These are phyloP conservation scores for Tychaedon coryphoeus DNA, from an alignment of 2,113 vertebrate species.

Conservation along the genomic window DNA sequence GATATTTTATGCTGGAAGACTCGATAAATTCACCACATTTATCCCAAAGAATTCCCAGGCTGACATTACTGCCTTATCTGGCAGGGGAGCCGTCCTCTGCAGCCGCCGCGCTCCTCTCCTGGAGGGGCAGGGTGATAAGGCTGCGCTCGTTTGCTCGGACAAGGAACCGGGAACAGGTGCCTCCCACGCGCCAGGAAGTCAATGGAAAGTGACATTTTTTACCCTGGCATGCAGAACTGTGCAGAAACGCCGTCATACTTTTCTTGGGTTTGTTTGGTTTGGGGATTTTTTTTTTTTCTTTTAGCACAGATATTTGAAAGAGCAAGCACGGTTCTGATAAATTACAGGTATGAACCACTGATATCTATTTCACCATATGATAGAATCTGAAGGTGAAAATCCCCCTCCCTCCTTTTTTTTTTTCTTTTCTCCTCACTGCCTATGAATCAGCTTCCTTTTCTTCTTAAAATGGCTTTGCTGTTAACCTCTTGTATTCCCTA, in stretches of 20 bases:
- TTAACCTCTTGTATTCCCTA: not conserved
- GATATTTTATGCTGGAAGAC: not conserved
- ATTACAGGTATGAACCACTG: not conserved
- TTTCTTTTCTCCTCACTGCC: not conserved
- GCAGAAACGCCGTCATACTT: fast-evolving
- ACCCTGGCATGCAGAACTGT: not conserved
- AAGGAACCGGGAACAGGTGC: not conserved
- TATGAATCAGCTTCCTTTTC: not conserved
- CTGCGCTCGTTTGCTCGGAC: not conserved
- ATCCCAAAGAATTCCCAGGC: not conserved
- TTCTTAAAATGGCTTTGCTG: not conserved
- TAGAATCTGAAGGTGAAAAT: not conserved
- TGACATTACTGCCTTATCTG: not conserved
- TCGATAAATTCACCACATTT: not conserved
- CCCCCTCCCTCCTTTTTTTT: fast-evolving
- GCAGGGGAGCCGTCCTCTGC: not conserved
- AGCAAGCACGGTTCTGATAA: not conserved
- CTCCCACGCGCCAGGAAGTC: not conserved
- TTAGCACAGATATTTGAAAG: not conserved
- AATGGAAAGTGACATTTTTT: not conserved
- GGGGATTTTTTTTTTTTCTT: not conserved
- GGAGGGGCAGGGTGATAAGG: not conserved
- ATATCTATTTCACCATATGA: not conserved
- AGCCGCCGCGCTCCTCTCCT: not conserved
- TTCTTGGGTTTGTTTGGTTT: not conserved